Base-by-base conservation (phyloP, 2,113 vertebrate genomes). In the Nesospiza acunhae region DNA sequence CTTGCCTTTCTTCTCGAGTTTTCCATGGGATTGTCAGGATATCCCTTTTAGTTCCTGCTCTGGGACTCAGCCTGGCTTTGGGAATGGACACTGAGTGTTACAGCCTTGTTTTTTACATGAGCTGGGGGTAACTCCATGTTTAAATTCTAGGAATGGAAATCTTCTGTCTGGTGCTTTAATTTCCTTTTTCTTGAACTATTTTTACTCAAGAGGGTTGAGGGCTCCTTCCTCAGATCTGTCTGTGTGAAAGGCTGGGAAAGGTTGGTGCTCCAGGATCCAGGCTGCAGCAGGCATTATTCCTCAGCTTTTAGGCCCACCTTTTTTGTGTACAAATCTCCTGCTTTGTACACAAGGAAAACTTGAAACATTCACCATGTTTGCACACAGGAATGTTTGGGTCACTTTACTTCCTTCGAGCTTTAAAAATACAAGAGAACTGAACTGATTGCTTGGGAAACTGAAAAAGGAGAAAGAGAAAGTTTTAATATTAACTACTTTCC, bases 271-370 rank as follows among this genome's bases (percentile, higher is more conserved):
- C 20, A 4, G 50, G n/a, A 46, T 28, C 50, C 67, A 15, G 47
- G 3, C 67, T 46, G 60, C 58, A 31, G 41, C 0, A 0, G 13
- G 31, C 10, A 0, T 73, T 64, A 3, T 47, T 59, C 49, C 52
- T 4, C 33, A 84, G 44, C 56, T 78, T 41, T 41, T 22, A 35
- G 55, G 26, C 30, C 47, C 62, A 26, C 37, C 37, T 37, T 37
- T 37, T 37, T 37, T 37, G 37, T 37, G 37, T 37, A 37, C 37
- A 37, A 9, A 27, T 11, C 59, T 83, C 53, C 53, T 68, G 46
- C 23, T 62, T 67, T n/a, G 5, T 4, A 10, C 21, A 19, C 30
- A 62, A 77, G 39, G 41, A 42, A 76, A 64, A n/a, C 41, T 41
- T 47, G 10, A 44, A 63, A 27, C 18, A 4, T 46, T 26, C 7